These are phyloP conservation scores for Pyrrhosoma nymphula DNA, from an alignment of 2,888 invertebrate genomes.

Conservation along the genomic window DNA sequence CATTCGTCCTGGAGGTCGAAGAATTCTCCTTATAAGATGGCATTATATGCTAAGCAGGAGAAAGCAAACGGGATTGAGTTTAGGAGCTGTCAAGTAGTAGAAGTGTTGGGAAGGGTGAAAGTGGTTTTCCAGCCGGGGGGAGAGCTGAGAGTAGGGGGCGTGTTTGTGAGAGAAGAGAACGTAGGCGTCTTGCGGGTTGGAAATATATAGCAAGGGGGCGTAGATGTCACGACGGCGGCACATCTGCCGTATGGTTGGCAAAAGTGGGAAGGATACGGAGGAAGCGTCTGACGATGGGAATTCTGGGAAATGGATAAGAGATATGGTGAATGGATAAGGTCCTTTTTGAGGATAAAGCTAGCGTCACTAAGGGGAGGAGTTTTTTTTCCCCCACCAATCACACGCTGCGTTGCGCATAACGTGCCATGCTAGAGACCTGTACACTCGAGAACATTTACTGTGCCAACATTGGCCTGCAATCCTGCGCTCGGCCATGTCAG, in stretches of 20 bases:
- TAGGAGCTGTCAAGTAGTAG: not conserved
- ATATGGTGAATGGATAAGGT: too few relatives aligned
- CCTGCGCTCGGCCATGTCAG: too few relatives aligned
- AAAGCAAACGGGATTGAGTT: not conserved
- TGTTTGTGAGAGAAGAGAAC: not conserved
- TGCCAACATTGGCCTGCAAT: too few relatives aligned
- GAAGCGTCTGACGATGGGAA: not conserved
- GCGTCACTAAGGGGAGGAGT: too few relatives aligned
- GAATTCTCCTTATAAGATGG: not conserved
- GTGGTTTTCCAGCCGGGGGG: not conserved
- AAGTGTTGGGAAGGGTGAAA: not conserved
- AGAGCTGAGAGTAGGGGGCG: not conserved
- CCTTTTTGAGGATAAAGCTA: too few relatives aligned
- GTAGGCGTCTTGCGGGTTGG: not conserved
- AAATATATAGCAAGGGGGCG: not conserved
- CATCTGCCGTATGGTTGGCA: not conserved
- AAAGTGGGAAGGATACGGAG: not conserved
- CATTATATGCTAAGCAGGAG: conserved; percentile 1
- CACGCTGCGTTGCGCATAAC: too few relatives aligned
- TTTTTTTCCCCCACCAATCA: too few relatives aligned
- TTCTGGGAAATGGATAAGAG: too few relatives aligned
- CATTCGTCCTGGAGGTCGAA: not conserved
- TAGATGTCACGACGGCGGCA: not conserved
- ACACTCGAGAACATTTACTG: too few relatives aligned
- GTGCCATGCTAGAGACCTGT: too few relatives aligned